Conservation (phyloP, 2,888 invertebrate species). For the Cataglyphis livida region DNA sequence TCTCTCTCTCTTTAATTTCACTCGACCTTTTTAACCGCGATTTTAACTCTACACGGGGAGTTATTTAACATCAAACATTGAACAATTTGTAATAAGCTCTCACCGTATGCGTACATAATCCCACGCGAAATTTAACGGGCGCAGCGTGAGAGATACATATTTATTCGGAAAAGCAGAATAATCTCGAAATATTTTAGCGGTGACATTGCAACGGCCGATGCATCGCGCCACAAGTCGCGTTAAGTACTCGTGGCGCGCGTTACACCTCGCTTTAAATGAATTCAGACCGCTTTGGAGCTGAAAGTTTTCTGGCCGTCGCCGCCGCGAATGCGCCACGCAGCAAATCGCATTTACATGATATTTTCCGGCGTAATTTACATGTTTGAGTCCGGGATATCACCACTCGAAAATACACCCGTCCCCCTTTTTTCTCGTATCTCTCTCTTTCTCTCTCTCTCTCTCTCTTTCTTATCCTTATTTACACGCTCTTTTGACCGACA, state of each 20-base stretch:
- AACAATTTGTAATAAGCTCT: not conserved
- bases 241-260: constrained; percentile 42
- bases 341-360: constrained; percentile 55
- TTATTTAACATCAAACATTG: not conserved
- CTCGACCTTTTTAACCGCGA: not conserved
- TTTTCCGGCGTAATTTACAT: constrained; percentile 51
- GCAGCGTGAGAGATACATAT: not conserved
- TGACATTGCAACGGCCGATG: constrained; percentile 7
- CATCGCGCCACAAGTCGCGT: constrained; percentile 24
- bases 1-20: not conserved
- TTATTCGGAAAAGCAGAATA: constrained; percentile 35
- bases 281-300: constrained; percentile 43
- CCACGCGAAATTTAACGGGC: constrained; percentile 20
- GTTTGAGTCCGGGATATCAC: constrained; percentile 59
- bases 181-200: constrained; percentile 12
- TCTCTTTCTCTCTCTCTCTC: constrained; percentile 33
- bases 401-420: constrained; percentile 56
- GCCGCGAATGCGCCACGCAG: constrained; percentile 20
- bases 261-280: constrained; percentile 31
- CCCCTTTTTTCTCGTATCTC: constrained; percentile 5
- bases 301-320: constrained; percentile 44
- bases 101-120: not conserved
- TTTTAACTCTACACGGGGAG: not conserved
- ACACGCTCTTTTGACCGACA: constrained; percentile 47
- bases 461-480: constrained; percentile 44